phyloP scores from a whole-genome alignment of 2,888 invertebrate species.

The Iphiclides podalirius region DNA sequence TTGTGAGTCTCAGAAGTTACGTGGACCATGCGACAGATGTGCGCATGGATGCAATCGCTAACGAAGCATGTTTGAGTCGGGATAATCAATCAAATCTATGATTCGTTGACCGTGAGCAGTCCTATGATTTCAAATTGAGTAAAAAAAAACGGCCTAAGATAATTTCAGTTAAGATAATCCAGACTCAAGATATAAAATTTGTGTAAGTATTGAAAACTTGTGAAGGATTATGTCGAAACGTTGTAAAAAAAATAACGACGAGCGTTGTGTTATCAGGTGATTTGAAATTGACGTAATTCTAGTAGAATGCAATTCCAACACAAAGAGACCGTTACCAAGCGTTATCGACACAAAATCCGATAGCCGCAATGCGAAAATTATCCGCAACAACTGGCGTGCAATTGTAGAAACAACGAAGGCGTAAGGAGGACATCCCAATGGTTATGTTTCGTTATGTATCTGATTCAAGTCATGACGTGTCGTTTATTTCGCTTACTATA shows the following conservation, averaged over 20 bases:
- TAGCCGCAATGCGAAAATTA: conserved; percentile 75
- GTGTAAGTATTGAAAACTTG: too few relatives aligned
- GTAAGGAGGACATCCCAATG: conserved; percentile 66
- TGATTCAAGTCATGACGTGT: conserved; percentile 68
- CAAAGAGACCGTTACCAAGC: conserved; percentile 65
- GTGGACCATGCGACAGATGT: conserved; percentile 75
- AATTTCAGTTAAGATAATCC: background rate
- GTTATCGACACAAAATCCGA: conserved; percentile 69
- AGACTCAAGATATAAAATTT: too few relatives aligned
- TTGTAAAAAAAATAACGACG: too few relatives aligned
- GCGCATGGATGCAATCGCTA: conserved; percentile 72
- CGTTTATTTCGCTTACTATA: conserved; percentile 60
- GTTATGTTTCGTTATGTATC: conserved; percentile 73
- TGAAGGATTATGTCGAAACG: too few relatives aligned
- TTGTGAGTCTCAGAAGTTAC: conserved; percentile 71
- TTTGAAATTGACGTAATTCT: conserved; percentile 54
- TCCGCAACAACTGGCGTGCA: conserved; percentile 46
- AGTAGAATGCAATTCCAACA: conserved; percentile 62
- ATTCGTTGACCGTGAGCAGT: conserved; percentile 64
- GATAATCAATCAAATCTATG: conserved; percentile 76
- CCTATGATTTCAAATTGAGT: conserved; percentile 46
- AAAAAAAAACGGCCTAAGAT: conserved; percentile 6
- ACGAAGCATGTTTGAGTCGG: conserved; percentile 73
- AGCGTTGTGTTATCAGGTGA: conserved; percentile 25
- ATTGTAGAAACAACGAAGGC: conserved; percentile 56